Evolutionary conservation across 2,888 invertebrate genomes (phyloP), one percentile per base, ranked within the genome.

Genomic region (Anodontia alba): DNA sequence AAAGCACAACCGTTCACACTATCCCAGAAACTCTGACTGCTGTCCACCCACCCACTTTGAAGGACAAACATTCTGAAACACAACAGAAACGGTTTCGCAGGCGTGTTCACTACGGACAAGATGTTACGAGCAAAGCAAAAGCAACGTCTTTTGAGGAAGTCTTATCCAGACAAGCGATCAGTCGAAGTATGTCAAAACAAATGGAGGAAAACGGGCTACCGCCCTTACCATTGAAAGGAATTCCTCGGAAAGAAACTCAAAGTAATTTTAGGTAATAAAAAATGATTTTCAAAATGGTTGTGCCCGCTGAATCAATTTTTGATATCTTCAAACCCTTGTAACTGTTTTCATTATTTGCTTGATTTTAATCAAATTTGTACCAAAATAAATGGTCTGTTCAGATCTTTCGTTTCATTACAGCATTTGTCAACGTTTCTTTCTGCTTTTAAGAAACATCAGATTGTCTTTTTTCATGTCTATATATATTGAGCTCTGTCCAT

Each of bases 221-320:
- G 8, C 26, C 33, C 5, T 17, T 62, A 20, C 62, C 20, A 33
- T 17, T 1, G 2, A 62, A 33, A 23, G n/a, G 31, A 1, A 84
- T 81, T 43, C 75, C 49, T 31, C 73, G 77, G 17, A 43, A 68
- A 12, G 51, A 62, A n/a, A 72, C 70, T 43, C 62, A 43, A 38
- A 80, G 84, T n/a, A 74, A 80, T n/a, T 75, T 77, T 67, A 81
- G 84, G 75, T 62, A 33, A 20, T 42, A 15, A n/a, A n/a, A n/a
- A n/a, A n/a, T n/a, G n/a, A n/a, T n/a, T n/a, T n/a, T n/a, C n/a
- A n/a, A n/a, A n/a, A n/a, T n/a, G n/a, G n/a, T n/a, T n/a, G n/a
- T n/a, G n/a, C n/a, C n/a, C n/a, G n/a, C n/a, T n/a, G n/a, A n/a
- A n/a, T n/a, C n/a, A n/a, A n/a, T n/a, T n/a, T n/a, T n/a, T n/a